Conservation (phyloP, 1,140 invertebrate species). For the Hyles euphorbiae region DNA sequence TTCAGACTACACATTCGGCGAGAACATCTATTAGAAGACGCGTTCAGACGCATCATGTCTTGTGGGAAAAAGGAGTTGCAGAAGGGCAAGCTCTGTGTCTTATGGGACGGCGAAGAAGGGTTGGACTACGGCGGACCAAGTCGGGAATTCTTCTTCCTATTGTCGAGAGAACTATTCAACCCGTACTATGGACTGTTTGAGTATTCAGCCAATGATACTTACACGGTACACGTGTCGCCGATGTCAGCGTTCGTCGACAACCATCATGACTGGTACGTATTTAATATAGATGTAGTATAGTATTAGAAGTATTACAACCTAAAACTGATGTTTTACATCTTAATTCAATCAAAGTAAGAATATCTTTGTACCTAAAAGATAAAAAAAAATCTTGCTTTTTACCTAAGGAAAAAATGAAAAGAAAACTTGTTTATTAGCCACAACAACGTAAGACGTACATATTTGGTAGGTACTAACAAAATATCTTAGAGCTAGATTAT, state of each 20-base stretch:
- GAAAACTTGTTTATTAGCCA: no score
- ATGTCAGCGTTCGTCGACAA: slow-evolving; percentile 99
- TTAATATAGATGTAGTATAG: no score
- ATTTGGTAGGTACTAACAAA: no score
- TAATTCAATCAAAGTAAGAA: no score
- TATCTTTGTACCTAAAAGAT: no score
- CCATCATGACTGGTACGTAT: slow-evolving; percentile 92
- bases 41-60: slow-evolving; percentile 97
- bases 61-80: slow-evolving; percentile 96
- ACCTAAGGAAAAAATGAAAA: no score
- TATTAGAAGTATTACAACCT: no score
- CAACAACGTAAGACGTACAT: no score
- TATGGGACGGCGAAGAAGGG: slow-evolving; percentile 97
- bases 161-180: slow-evolving; percentile 97
- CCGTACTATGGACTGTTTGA: slow-evolving; percentile 99
- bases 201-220: slow-evolving; percentile 98
- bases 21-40: slow-evolving; percentile 95
- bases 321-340: no score
- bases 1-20: slow-evolving; percentile 92
- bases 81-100: slow-evolving; percentile 95
- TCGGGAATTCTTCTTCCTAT: slow-evolving; percentile 97
- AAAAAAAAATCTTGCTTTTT: no score
- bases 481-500: no score
- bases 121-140: slow-evolving; percentile 97
- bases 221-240: slow-evolving; percentile 97